These are phyloP conservation scores for Borostomias antarcticus DNA, from an alignment of 2,797 vertebrate species.

Conservation along the genomic window DNA sequence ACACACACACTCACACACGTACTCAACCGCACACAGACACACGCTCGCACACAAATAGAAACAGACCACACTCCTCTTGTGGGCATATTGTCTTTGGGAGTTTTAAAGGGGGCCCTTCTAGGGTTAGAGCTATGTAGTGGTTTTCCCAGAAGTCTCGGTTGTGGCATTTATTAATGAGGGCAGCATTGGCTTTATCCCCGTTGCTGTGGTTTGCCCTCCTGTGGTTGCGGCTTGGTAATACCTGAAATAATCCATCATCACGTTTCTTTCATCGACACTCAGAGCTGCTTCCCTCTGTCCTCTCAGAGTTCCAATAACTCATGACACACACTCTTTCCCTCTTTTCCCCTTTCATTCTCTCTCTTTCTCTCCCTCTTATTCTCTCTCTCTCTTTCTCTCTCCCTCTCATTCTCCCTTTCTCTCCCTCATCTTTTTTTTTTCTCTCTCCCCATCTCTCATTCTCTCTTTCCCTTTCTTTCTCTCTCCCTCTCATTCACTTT, in stretches of 20 bases:
- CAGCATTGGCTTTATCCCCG: conserved; percentile 18
- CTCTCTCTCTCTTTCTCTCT: not conserved
- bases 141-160: conserved; percentile 56
- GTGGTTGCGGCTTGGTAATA: conserved; percentile 30
- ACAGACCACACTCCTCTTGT: conserved; percentile 11
- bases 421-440: too few species aligned
- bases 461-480: too few species aligned
- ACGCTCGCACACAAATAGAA: conserved; percentile 25
- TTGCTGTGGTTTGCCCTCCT: conserved; percentile 14
- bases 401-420: not conserved
- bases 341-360: not conserved
- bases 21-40: conserved; percentile 28
- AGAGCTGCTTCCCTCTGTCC: too few species aligned
- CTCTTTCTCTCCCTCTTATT: not conserved
- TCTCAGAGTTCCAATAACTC: too few species aligned
- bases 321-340: too few species aligned
- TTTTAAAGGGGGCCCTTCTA: conserved; percentile 49
- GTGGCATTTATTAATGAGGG: conserved; percentile 58
- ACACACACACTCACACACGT: conserved; percentile 33
- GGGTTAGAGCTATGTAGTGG: conserved; percentile 61
- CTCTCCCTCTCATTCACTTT: too few species aligned
- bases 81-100: conserved; percentile 43
- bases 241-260: not conserved
- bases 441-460: too few species aligned
- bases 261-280: not conserved